These are phyloP conservation scores for Taurulus bubalis DNA, from an alignment of 2,113 vertebrate species.

Conservation along the genomic window DNA sequence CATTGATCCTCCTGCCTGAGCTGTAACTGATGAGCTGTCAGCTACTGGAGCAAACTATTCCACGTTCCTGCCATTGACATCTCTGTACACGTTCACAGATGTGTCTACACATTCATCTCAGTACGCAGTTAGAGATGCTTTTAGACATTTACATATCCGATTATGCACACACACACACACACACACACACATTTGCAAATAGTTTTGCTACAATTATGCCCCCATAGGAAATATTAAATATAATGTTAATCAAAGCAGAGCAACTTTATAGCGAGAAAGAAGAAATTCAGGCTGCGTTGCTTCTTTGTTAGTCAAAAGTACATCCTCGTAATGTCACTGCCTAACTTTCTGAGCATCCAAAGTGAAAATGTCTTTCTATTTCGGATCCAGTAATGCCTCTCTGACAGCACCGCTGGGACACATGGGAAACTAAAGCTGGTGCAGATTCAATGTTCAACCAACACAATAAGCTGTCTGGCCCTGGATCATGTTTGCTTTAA, in stretches of 20 bases:
- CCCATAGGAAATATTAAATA: neutral
- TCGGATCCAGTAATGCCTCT: conserved; percentile 24
- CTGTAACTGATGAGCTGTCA: too few relatives aligned
- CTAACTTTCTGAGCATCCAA: conserved; percentile 5
- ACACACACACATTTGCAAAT: neutral
- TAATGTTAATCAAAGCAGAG: neutral
- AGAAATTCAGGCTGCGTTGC: neutral
- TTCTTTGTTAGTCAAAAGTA: neutral
- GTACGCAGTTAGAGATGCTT: too few relatives aligned
- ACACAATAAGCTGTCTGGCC: conserved; percentile 23
- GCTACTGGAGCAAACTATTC: too few relatives aligned
- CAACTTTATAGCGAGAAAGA: neutral
- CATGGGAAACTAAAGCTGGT: conserved; percentile 4
- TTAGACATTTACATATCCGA: neutral
- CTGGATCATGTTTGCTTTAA: conserved; percentile 41
- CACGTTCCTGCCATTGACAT: too few relatives aligned
- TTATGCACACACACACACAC: neutral
- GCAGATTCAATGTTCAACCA: conserved; percentile 47
- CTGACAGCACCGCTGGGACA: neutral
- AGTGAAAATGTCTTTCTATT: conserved; percentile 5
- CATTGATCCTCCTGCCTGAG: too few relatives aligned
- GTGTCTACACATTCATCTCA: too few relatives aligned
- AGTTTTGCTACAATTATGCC: neutral
- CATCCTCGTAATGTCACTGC: conserved; percentile 2
- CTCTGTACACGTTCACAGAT: too few relatives aligned